These are phyloP conservation scores for Montipora foliosa DNA, from an alignment of 64 coral and sea anemone species.

Conservation along the genomic window DNA sequence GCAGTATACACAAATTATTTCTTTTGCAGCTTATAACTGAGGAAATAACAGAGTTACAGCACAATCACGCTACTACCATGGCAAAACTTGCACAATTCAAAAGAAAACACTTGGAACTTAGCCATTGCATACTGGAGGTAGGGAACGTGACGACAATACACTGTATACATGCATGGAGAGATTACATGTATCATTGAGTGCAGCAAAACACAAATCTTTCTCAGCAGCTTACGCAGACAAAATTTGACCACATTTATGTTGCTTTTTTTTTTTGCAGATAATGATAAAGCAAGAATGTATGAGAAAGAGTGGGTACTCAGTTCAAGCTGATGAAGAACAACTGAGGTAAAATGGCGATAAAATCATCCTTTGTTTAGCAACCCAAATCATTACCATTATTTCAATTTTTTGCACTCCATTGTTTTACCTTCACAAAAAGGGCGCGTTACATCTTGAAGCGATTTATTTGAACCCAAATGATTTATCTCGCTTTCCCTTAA, in stretches of 20 bases:
- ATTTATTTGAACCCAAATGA: too few species aligned
- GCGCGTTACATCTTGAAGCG: too few species aligned
- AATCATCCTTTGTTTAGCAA: background rate
- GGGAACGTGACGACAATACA: background rate
- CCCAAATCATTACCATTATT: too few species aligned
- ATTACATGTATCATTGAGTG: too few species aligned
- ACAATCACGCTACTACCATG: conserved; percentile 94
- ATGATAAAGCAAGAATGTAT: conserved; percentile 95
- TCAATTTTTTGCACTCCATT: too few species aligned
- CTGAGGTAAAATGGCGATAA: conserved; percentile 65
- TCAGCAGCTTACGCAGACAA: background rate
- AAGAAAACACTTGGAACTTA: conserved; percentile 88
- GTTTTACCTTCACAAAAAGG: too few species aligned
- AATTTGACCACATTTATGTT: background rate
- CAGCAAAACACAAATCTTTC: too few species aligned
- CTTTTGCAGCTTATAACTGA: conserved; percentile 83
- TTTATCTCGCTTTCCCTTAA: too few species aligned
- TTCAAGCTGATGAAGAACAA: conserved; percentile 94
- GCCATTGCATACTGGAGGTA: conserved; percentile 94
- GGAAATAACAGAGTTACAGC: conserved; percentile 82
- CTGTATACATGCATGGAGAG: too few species aligned
- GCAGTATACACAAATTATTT: background rate
- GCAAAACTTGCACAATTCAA: conserved; percentile 97
- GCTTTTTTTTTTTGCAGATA: conserved; percentile 49
- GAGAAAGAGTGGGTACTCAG: conserved; percentile 95